These are phyloP conservation scores for Halcyon chelicuti DNA, from an alignment of 2,797 vertebrate species.

Conservation along the genomic window DNA sequence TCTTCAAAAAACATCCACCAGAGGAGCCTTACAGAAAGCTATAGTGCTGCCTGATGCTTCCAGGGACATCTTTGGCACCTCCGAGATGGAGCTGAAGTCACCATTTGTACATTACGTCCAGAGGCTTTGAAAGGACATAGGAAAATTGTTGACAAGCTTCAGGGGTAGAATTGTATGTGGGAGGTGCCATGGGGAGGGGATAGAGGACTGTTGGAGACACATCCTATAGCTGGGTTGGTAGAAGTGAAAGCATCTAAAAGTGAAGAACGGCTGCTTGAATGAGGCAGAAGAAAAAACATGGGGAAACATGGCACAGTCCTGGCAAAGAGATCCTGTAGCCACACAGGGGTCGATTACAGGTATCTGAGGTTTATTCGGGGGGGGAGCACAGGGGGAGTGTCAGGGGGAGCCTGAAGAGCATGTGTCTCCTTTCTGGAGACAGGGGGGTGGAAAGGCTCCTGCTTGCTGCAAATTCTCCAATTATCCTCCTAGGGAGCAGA, in stretches of 20 bases:
- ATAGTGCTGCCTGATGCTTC: not conserved
- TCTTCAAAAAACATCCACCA: not conserved
- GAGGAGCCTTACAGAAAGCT: not conserved
- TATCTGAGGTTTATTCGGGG: not conserved
- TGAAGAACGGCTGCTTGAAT: not conserved
- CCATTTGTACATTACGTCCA: not conserved
- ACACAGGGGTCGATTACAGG: not conserved
- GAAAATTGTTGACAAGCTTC: not conserved
- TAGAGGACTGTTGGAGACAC: not conserved
- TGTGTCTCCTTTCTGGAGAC: not conserved
- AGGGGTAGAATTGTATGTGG: not conserved
- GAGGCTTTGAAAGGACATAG: not conserved
- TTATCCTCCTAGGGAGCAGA: not conserved
- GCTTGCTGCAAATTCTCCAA: fast-evolving
- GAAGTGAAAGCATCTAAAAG: not conserved
- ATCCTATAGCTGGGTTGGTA: not conserved
- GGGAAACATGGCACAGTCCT: not conserved
- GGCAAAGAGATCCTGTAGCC: not conserved
- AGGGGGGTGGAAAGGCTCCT: not conserved
- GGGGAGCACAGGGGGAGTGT: too few species aligned
- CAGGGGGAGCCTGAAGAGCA: not conserved
- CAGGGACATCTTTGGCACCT: not conserved
- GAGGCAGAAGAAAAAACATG: fast-evolving
- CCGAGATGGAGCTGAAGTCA: not conserved
- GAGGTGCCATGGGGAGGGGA: not conserved